Conservation (phyloP, 1,140 invertebrate species). For the Cryptotermes secundus region DNA sequence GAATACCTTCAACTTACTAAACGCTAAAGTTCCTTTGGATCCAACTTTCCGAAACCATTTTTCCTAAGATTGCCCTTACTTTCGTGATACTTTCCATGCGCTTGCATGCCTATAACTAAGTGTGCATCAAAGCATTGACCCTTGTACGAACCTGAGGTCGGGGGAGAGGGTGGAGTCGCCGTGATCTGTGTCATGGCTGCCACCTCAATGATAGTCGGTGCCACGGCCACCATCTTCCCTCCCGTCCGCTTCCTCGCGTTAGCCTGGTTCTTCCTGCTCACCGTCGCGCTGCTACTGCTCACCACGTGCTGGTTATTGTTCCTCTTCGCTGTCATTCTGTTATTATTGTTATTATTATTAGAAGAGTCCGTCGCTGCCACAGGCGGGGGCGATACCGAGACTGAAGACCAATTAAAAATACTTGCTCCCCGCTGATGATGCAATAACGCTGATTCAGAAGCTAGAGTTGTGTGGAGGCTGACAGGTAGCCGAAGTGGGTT, state of each 20-base stretch:
- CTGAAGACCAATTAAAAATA: background rate
- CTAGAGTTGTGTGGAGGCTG: background rate
- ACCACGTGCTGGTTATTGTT: constrained; percentile 18
- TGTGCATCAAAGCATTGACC: too few relatives aligned
- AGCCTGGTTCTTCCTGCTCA: constrained; percentile 21
- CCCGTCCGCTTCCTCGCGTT: constrained; percentile 3
- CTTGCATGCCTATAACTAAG: too few relatives aligned
- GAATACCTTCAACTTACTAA: too few relatives aligned
- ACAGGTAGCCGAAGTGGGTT: background rate
- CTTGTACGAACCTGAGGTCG: background rate
- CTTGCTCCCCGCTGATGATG: background rate
- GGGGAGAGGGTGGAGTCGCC: background rate
- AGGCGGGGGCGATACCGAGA: background rate
- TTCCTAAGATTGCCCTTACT: too few relatives aligned
- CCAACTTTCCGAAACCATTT: too few relatives aligned
- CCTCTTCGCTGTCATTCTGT: background rate
- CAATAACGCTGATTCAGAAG: background rate
- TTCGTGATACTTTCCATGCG: too few relatives aligned
- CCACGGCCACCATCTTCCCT: background rate
- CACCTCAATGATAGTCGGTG: background rate
- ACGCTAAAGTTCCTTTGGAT: too few relatives aligned
- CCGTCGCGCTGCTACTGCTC: constrained; percentile 11
- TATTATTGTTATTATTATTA: background rate
- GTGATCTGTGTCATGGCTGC: background rate
- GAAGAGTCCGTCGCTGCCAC: background rate